A percentile compares a stretch with the other conserved stretches of the same genome.
Conservation (phyloP, 2,797 vertebrate species). For the Gymnoscopelus braueri region DNA sequence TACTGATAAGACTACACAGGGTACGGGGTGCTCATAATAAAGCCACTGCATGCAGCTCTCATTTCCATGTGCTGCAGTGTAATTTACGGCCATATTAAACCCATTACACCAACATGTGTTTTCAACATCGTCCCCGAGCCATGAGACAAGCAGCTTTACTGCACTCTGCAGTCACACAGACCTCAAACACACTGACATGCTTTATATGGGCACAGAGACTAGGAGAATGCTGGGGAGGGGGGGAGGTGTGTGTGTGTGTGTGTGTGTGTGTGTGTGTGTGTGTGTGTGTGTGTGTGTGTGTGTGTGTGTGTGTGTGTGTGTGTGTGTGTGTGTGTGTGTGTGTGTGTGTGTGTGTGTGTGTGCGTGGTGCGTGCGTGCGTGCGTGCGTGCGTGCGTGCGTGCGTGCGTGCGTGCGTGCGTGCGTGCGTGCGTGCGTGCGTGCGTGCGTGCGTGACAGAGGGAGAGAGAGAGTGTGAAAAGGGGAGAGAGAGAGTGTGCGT, state of each 20-base stretch:
- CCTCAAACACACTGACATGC: conserved; percentile 46
- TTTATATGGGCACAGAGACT: conserved; percentile 11
- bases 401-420: not conserved
- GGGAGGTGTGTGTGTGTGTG: not conserved
- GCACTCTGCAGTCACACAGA: conserved; percentile 44
- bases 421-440: not conserved
- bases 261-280: not conserved
- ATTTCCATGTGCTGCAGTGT: conserved; percentile 64
- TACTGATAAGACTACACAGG: conserved; percentile 44
- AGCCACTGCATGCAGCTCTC: conserved; percentile 51
- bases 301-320: no score
- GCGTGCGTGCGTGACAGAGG: not conserved
- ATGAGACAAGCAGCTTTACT: conserved; percentile 57
- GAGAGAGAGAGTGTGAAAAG: no score
- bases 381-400: no score
- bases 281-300: not conserved
- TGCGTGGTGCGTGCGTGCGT: no score
- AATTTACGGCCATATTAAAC: conserved; percentile 76
- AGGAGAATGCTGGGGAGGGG: not conserved
- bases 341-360: no score
- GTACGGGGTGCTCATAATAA: conserved; percentile 29
- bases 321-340: no score
- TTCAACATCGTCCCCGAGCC: conserved; percentile 55
- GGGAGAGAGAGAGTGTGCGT: not conserved
- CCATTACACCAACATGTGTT: conserved; percentile 76